Evolutionary conservation across 2,113 vertebrate species (phyloP).

Genomic region (Clarias magur): DNA sequence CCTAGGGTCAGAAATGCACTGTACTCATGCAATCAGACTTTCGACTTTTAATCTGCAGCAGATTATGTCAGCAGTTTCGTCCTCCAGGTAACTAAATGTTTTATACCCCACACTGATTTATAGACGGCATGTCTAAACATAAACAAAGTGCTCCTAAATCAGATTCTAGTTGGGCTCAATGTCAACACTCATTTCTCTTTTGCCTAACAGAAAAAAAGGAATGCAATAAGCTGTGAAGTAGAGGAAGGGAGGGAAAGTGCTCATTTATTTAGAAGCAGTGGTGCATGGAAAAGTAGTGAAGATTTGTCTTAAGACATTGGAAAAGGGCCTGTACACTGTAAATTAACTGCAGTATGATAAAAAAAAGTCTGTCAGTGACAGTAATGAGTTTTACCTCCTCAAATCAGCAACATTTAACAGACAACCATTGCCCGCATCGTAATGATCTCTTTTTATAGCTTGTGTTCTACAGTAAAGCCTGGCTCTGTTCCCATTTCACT

Average conservation of each 20-base stretch:
- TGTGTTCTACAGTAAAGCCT: neutral
- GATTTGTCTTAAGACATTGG: slow-evolving; percentile 12
- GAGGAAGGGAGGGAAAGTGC: neutral
- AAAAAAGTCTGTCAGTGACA: slow-evolving; percentile 9
- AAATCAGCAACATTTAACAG: slow-evolving; percentile 20
- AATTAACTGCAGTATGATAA: slow-evolving; percentile 5
- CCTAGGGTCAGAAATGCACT: neutral
- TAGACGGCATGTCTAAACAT: neutral
- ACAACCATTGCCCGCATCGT: neutral
- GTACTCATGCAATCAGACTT: neutral
- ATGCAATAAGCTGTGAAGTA: neutral
- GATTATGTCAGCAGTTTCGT: slow-evolving; percentile 7
- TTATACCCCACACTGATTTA: slow-evolving; percentile 1
- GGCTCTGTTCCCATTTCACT: neutral
- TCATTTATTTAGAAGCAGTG: slow-evolving; percentile 16
- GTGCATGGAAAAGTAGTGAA: slow-evolving; percentile 17
- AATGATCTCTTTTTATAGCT: neutral
- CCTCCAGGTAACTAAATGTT: neutral
- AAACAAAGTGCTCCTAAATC: slow-evolving; percentile 9
- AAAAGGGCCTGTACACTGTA: neutral
- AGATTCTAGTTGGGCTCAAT: slow-evolving; percentile 25
- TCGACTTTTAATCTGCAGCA: neutral
- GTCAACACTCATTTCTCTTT: slow-evolving; percentile 14
- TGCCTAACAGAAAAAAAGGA: neutral
- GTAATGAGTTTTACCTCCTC: neutral